phyloP scores from a whole-genome alignment of 1,140 invertebrate genomes.

The Lucilia sericata region DNA sequence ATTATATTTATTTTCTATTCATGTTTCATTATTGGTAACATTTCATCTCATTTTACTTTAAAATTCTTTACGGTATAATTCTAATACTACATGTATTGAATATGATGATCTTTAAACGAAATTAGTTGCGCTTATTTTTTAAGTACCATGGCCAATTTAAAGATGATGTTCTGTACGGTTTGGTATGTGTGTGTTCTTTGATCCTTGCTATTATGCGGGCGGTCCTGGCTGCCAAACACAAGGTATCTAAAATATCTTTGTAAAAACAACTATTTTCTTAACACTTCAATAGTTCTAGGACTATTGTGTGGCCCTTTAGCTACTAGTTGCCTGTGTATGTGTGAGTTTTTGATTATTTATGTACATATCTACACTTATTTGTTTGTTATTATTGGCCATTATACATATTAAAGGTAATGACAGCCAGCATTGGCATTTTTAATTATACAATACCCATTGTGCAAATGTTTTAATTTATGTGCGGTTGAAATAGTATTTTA shows the following conservation, averaged over 20 bases:
- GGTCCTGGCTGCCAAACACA: not conserved
- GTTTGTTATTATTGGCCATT: constrained; percentile 25
- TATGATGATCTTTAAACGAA: not conserved
- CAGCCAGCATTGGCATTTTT: constrained; percentile 26
- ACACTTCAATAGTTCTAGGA: not conserved
- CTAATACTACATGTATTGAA: not conserved
- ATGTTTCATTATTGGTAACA: not conserved
- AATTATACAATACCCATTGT: constrained; percentile 37
- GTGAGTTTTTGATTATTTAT: not conserved
- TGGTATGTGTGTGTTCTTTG: not conserved
- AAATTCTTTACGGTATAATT: not conserved
- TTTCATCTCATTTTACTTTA: not conserved
- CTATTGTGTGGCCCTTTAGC: not conserved
- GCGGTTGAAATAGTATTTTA: constrained; percentile 25
- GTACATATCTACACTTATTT: not conserved
- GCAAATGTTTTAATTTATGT: constrained; percentile 44
- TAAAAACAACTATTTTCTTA: not conserved
- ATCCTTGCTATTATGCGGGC: not conserved
- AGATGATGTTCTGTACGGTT: not conserved
- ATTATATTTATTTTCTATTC: constrained; percentile 1
- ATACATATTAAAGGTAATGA: constrained; percentile 13
- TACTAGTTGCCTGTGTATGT: not conserved
- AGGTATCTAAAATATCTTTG: not conserved
- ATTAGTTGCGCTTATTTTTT: not conserved
- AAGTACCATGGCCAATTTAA: constrained; percentile 11